A percentile compares a stretch with the other conserved stretches of the same genome.
These are phyloP conservation scores for Patagioenas fasciata DNA, from an alignment of 2,113 vertebrate genomes.

Conservation along the genomic window DNA sequence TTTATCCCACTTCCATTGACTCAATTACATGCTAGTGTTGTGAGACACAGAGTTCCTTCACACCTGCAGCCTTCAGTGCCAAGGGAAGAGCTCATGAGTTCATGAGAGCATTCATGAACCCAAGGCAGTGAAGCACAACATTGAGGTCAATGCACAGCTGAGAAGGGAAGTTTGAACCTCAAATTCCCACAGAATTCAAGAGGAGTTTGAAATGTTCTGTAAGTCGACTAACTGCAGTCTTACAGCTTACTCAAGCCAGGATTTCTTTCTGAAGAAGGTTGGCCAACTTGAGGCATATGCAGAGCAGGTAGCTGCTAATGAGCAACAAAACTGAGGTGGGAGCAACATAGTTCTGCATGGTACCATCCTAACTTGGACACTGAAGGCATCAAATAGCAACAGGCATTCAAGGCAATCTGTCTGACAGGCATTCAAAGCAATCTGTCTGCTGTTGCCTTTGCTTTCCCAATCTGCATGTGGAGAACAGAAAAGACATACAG, in stretches of 20 bases:
- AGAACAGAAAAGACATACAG: neutral
- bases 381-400: neutral
- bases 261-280: neutral
- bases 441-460: neutral
- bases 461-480: neutral
- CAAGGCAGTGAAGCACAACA: neutral
- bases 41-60: neutral
- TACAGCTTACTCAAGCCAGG: neutral
- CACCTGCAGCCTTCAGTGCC: neutral
- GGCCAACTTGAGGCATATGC: neutral
- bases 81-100: neutral
- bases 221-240: neutral
- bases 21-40: neutral
- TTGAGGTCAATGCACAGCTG: neutral
- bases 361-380: neutral
- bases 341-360: neutral
- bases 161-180: neutral
- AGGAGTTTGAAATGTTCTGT: neutral
- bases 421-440: neutral
- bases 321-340: neutral
- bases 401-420: neutral
- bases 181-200: neutral
- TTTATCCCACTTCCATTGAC: neutral
- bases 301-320: neutral
- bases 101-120: neutral